Evolutionary conservation across 2,113 vertebrate species (phyloP), one percentile per base, ranked within the genome.

Genomic region (Alaudala cheleensis): DNA sequence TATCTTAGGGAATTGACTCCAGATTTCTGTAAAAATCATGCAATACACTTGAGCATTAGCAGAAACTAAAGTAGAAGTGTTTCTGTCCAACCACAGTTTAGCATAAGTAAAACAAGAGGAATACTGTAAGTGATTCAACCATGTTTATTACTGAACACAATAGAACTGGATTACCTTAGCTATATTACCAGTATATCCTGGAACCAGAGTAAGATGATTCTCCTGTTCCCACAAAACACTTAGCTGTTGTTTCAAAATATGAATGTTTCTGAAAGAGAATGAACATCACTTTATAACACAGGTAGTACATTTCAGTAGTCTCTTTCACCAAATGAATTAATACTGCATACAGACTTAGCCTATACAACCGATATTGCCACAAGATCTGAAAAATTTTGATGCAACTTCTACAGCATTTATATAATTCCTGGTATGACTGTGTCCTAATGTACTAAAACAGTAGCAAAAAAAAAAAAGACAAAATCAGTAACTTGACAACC

Each of bases 181-280:
- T 93, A 98, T 96, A 95, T 98, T 98, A 98, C 98, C 98, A 96
- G 98, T 98, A 97, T 97, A 97, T 97, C 98, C 98, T 81, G 98
- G 98, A 96, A 98, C 97, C 93, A 97, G 98, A 97, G 97, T 98
- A 92, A 99, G 96, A 89, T 95, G 97, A 86, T 97, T 97, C 91
- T 98, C 98, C 70, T 99, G 98, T 82, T 98, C 97, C 98, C 98
- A 99, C 40, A 99, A 96, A 93, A 98, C 98, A 96, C 96, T 97
- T 93, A 99, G 97, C 33, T 98, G 98, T 77, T 98, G 96, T 97
- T 98, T 99, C 98, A 99, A 98, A 96, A 98, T 96, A 80, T 96
- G 95, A 95, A 98, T 97, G 97, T 99, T 99, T 97, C 99, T 99
- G 96, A 47, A 90, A 96, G 81, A 74, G 34, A 96, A 96, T 33